Evolutionary conservation across 2,113 vertebrate species (phyloP).

Genomic region (Orycteropus afer): DNA sequence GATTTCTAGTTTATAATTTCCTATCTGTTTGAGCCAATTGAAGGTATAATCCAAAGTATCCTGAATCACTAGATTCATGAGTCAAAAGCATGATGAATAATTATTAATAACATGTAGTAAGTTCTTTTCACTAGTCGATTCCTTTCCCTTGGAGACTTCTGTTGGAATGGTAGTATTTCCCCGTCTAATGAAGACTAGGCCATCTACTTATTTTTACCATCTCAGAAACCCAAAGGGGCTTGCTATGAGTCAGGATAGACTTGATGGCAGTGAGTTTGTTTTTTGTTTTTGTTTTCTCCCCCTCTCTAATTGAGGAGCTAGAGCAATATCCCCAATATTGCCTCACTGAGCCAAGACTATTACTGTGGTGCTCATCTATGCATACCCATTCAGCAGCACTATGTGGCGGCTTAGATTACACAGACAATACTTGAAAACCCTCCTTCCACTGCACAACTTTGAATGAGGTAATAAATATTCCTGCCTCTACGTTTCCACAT

Average conservation of each 20-base stretch:
- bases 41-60: neutral
- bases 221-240: too few relatives aligned
- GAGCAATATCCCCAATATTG: neutral
- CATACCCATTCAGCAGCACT: neutral
- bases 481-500: neutral
- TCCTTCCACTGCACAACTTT: neutral
- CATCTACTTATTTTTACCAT: too few relatives aligned
- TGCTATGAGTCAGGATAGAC: too few relatives aligned
- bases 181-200: too few relatives aligned
- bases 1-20: neutral
- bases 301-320: neutral
- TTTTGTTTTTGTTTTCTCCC: too few relatives aligned
- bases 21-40: neutral
- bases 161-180: neutral
- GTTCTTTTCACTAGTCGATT: neutral
- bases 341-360: neutral
- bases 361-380: neutral
- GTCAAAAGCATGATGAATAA: neutral
- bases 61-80: neutral
- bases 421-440: neutral
- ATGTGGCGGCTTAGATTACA: neutral
- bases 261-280: too few relatives aligned
- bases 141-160: neutral
- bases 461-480: neutral
- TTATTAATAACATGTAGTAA: neutral